phyloP scores from a whole-genome alignment of 37 sponge, comb jelly and placozoan genomes.

The Eunapius fragilis region DNA sequence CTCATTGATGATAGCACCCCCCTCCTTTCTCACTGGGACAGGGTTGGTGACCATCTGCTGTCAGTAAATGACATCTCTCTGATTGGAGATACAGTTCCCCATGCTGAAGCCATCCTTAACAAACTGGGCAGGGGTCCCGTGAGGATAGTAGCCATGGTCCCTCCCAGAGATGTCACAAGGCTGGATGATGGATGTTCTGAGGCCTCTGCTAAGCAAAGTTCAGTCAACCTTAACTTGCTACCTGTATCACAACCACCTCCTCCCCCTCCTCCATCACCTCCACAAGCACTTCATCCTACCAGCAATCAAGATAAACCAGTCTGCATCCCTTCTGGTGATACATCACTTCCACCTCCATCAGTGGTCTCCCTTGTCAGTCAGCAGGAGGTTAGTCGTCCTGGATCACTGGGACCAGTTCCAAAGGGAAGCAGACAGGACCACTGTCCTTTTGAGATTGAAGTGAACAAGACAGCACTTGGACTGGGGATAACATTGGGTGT shows the following conservation, averaged over 20 bases:
- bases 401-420: constrained; percentile 34
- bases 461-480: constrained; percentile 58
- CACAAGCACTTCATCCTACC: no score
- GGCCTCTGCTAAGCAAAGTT: no score
- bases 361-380: no score
- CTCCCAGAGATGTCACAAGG: constrained; percentile 55
- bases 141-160: constrained; percentile 61
- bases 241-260: no score
- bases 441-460: constrained; percentile 75
- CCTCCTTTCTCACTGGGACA: neutral
- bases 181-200: no score
- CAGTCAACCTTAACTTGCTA: no score
- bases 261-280: no score
- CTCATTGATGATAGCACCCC: neutral
- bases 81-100: constrained; percentile 13
- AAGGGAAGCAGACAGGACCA: constrained; percentile 24
- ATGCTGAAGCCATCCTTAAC: constrained; percentile 52
- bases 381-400: constrained; percentile 1
- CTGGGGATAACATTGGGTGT: constrained; percentile 52
- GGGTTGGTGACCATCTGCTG: constrained; percentile 72
- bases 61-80: constrained; percentile 57
- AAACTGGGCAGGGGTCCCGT: constrained; percentile 56
- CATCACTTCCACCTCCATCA: no score
- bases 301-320: no score
- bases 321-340: no score